A percentile compares a stretch with the other conserved stretches of the same genome.
phyloP scores from a whole-genome alignment of 2,797 vertebrate genomes.

The Characodon lateralis region DNA sequence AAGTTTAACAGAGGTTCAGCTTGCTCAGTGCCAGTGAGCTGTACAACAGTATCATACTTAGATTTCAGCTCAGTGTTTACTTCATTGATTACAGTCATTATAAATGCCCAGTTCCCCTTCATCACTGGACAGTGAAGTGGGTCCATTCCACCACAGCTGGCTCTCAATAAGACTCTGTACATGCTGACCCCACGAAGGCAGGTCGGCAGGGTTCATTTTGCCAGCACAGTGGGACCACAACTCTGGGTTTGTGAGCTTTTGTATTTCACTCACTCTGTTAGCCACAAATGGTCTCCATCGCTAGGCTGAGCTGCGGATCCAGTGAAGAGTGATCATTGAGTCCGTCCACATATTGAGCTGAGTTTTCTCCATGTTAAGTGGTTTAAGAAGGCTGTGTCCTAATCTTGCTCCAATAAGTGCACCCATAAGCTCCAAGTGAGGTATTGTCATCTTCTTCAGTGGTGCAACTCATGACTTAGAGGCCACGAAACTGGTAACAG shows the following conservation, averaged over 20 bases:
- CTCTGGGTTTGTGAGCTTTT: not conserved
- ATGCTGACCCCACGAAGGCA: not conserved
- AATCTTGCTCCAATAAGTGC: constrained; percentile 6
- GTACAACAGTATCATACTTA: not conserved
- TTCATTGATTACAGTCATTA: not conserved
- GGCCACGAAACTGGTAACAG: not conserved
- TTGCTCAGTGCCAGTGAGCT: not conserved
- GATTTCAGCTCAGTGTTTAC: not conserved
- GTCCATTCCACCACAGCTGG: constrained; percentile 1
- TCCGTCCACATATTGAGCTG: constrained; percentile 9
- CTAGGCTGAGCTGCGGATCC: not conserved
- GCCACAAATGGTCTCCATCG: constrained; percentile 18
- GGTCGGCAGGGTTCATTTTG: constrained; percentile 22
- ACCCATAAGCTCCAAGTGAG: constrained; percentile 8
- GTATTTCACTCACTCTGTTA: constrained; percentile 38
- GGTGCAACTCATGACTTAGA: constrained; percentile 14
- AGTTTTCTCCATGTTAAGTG: not conserved
- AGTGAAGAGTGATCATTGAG: constrained; percentile 16
- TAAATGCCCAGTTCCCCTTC: not conserved
- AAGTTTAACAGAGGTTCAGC: not conserved
- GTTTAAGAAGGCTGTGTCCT: not conserved
- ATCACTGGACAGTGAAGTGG: not conserved
- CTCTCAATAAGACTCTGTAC: not conserved
- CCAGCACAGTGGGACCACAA: constrained; percentile 25
- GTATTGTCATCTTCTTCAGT: constrained; percentile 10